Evolutionary conservation across 2,888 invertebrate genomes (phyloP), one percentile per base, ranked within the genome.

Genomic region (Adineta ricciae): DNA sequence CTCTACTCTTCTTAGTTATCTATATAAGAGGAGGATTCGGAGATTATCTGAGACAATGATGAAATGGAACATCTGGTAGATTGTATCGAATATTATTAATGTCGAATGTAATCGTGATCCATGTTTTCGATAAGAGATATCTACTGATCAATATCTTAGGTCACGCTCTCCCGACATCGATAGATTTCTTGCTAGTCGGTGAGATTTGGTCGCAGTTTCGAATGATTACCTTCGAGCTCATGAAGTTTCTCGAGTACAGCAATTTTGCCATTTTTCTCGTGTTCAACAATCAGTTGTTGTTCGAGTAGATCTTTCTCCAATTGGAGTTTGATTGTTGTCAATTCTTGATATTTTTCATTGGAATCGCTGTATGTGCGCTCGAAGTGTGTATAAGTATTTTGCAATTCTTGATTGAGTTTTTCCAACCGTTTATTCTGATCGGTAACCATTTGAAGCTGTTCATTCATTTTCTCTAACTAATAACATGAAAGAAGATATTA

Each of bases 301-400:
- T 1, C 19, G 11, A n/a, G 41, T 24, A 41, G 41, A 41, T 78
- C 78, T 41, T 78, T 78, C 41, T 78, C 78, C 8, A 78, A 11
- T 78, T 41, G 36, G n/a, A 78, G 41, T 78, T 78, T 78, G n/a
- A 38, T 41, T 11, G 1, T 19, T 24, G 41, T 41, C 41, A 78
- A 78, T n/a, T 78, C 78, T 78, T 78, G 78, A 78, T 78, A 78
- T 78, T 78, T 78, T 14, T 78, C 78, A n/a, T 78, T 16, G 4
- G n/a, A 41, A 11, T 78, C 78, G n/a, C 11, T 24, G n/a, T 41
- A 3, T 41, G n/a, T 8, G 41, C 78, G 78, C 41, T 78, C 78
- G 14, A 78, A 11, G 14, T 21, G 1, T 24, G 78, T 24, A 78
- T n/a, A 78, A 21, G 24, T 24, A n/a, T 78, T 78, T 38, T 78